Evolutionary conservation across 2,888 invertebrate genomes (phyloP).

Genomic region (Andrena praecox): DNA sequence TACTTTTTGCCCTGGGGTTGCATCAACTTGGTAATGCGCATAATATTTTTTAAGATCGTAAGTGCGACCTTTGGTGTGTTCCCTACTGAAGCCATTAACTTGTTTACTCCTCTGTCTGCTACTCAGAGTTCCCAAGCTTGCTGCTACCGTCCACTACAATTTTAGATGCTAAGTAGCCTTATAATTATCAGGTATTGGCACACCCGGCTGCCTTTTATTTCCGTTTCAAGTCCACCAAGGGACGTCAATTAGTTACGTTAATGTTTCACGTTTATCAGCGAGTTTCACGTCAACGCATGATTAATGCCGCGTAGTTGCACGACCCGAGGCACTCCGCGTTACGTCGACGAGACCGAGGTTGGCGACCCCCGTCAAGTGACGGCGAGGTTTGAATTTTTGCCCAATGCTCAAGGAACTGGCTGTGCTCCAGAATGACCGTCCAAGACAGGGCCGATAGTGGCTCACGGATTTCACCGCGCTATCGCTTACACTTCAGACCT

Average conservation of each 20-base stretch:
- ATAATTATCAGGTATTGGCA: no score
- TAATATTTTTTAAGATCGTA: no score
- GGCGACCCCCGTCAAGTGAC: slow-evolving; percentile 11
- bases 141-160: no score
- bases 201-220: not conserved
- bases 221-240: not conserved
- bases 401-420: slow-evolving; percentile 27
- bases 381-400: slow-evolving; percentile 27
- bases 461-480: slow-evolving; percentile 6
- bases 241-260: not conserved
- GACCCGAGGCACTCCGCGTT: not conserved
- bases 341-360: not conserved
- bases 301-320: not conserved
- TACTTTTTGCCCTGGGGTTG: no score
- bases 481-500: slow-evolving; percentile 14
- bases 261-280: not conserved
- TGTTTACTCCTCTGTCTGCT: no score
- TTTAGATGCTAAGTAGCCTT: no score
- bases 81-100: no score
- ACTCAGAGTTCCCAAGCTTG: no score
- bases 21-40: no score
- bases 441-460: slow-evolving; percentile 19
- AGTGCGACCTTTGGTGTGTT: no score
- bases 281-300: not conserved
- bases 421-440: slow-evolving; percentile 28